phyloP scores from a whole-genome alignment of 1,140 invertebrate species.

The Hesperophylax magnus region DNA sequence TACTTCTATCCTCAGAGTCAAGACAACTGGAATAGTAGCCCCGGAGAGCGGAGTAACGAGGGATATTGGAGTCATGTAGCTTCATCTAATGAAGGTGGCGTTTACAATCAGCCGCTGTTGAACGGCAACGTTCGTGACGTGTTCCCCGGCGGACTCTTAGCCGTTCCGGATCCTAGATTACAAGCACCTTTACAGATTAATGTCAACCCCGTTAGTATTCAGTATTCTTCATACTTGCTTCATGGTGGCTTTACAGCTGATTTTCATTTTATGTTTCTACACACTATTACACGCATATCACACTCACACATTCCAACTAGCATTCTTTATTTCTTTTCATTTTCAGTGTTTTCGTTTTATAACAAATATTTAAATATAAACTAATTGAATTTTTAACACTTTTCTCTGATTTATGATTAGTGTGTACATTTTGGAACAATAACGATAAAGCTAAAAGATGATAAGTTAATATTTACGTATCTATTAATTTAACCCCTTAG shows the following conservation, averaged over 20 bases:
- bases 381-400: no score
- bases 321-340: no score
- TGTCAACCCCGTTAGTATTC: constrained; percentile 76
- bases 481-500: no score
- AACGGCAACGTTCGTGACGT: constrained; percentile 49
- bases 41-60: constrained; percentile 47
- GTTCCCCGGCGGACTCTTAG: constrained; percentile 52
- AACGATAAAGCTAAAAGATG: no score
- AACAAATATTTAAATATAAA: no score
- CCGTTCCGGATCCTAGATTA: constrained; percentile 64
- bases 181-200: constrained; percentile 74
- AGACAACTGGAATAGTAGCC: constrained; percentile 53
- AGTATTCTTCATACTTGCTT: not conserved
- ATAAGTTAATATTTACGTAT: no score
- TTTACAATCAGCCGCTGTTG: constrained; percentile 38
- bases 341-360: no score
- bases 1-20: constrained; percentile 57
- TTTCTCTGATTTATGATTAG: no score
- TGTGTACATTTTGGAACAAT: no score
- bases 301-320: not conserved
- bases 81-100: constrained; percentile 46
- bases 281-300: not conserved
- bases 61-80: constrained; percentile 46
- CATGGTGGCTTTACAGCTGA: not conserved
- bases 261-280: constrained; percentile 2